Conservation (phyloP, 1,140 invertebrate genomes). For the Drosophila sechellia region DNA sequence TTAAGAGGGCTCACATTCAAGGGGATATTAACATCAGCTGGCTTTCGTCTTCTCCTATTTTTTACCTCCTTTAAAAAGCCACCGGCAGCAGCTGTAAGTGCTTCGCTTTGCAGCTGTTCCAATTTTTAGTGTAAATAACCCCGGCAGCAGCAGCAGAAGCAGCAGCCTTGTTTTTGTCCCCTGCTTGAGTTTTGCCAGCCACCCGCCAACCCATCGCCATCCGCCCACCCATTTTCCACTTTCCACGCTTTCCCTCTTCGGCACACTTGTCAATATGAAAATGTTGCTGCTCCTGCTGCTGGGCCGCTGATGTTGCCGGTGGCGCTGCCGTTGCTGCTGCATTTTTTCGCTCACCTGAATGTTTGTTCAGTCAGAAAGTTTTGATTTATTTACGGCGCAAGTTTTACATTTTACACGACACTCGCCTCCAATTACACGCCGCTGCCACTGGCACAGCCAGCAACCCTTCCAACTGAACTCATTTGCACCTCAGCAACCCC, state of each 20-base stretch:
- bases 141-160: conserved; percentile 34
- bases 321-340: conserved; percentile 55
- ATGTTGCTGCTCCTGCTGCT: conserved; percentile 36
- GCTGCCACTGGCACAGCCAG: conserved; percentile 43
- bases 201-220: not conserved
- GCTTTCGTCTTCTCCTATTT: not conserved
- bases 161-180: conserved; percentile 55
- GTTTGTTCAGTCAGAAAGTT: conserved; percentile 84
- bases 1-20: conserved; percentile 18
- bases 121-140: conserved; percentile 80
- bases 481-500: conserved; percentile 72
- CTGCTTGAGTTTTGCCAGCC: conserved; percentile 46
- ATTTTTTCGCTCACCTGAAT: conserved; percentile 83
- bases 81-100: conserved; percentile 58
- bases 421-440: conserved; percentile 81
- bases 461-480: conserved; percentile 70
- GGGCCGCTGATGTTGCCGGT: conserved; percentile 35
- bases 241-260: conserved; percentile 20
- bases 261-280: conserved; percentile 77
- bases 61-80: conserved; percentile 18
- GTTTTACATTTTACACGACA: conserved; percentile 84
- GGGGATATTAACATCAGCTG: conserved; percentile 25
- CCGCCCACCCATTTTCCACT: conserved; percentile 10
- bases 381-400: conserved; percentile 83
- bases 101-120: conserved; percentile 68